Percentiles rank a stretch among this genome's conserved stretches.
phyloP scores from a whole-genome alignment of 1,140 invertebrate genomes.

The Anadara kagoshimensis region DNA sequence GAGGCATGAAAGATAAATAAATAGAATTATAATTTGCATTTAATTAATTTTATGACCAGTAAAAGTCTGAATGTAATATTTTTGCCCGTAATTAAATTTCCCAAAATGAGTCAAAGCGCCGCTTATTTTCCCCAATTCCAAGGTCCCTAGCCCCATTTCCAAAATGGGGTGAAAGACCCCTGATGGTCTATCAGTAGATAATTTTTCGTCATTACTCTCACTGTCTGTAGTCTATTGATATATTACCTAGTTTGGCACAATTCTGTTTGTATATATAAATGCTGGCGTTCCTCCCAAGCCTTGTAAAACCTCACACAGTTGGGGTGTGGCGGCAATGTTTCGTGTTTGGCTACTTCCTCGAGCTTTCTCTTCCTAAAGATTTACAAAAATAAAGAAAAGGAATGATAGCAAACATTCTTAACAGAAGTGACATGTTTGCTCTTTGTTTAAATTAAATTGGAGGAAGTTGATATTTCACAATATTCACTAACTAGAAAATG shows the following conservation, averaged over 20 bases:
- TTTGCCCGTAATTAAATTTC: too few relatives aligned
- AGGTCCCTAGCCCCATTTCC: too few relatives aligned
- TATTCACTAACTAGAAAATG: too few relatives aligned
- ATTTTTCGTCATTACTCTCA: not conserved
- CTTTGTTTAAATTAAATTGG: too few relatives aligned
- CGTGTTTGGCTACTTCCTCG: constrained; percentile 83
- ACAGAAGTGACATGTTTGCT: not conserved
- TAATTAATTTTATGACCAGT: too few relatives aligned
- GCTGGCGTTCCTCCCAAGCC: constrained; percentile 85
- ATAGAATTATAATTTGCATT: too few relatives aligned
- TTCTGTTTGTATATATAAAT: constrained; percentile 85
- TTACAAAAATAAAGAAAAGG: not conserved
- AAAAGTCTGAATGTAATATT: too few relatives aligned
- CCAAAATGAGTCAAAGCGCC: too few relatives aligned
- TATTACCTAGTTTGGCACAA: constrained; percentile 78
- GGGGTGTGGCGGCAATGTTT: constrained; percentile 80
- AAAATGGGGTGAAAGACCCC: not conserved
- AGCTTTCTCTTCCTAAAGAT: constrained; percentile 76
- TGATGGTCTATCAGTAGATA: too few relatives aligned
- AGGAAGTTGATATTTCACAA: too few relatives aligned
- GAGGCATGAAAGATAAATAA: too few relatives aligned
- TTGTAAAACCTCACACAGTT: constrained; percentile 82
- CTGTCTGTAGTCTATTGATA: not conserved
- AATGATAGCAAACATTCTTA: not conserved
- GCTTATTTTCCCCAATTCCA: too few relatives aligned